A percentile compares a stretch with the other conserved stretches of the same genome.
These are phyloP conservation scores for Gasteruption jaculator DNA, from an alignment of 2,888 invertebrate genomes.

Conservation along the genomic window DNA sequence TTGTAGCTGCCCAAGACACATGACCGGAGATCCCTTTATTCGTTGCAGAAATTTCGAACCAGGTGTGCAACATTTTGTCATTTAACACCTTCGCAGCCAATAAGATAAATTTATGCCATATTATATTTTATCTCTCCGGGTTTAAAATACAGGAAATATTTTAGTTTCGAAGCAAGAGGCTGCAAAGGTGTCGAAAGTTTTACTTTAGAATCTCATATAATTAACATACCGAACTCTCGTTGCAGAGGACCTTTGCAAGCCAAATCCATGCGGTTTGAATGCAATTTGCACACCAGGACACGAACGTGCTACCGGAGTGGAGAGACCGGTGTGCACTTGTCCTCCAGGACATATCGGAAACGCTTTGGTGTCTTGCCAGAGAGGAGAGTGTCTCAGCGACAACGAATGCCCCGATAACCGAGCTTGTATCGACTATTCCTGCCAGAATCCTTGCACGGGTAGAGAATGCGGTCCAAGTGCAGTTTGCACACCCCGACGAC, in stretches of 20 bases:
- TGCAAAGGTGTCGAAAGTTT: too few relatives aligned
- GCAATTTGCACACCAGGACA: conserved; percentile 79
- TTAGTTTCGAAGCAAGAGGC: too few relatives aligned
- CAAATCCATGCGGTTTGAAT: conserved; percentile 81
- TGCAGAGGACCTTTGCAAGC: conserved; percentile 75
- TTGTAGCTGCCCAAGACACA: conserved; percentile 81
- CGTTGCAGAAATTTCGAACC: conserved; percentile 77
- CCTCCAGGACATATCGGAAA: conserved; percentile 74
- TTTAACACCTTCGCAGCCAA: conserved; percentile 2
- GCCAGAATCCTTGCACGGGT: conserved; percentile 67
- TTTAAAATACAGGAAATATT: too few relatives aligned
- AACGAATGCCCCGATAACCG: conserved; percentile 70
- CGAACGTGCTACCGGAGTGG: conserved; percentile 74
- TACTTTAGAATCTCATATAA: too few relatives aligned
- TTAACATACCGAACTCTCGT: too few relatives aligned
- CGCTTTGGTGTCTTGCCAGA: conserved; percentile 65
- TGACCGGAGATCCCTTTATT: conserved; percentile 83
- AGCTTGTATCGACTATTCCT: conserved; percentile 73
- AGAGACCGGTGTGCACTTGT: conserved; percentile 83
- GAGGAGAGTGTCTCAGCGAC: conserved; percentile 78
- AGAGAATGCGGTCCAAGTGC: conserved; percentile 73
- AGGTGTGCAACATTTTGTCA: conserved; percentile 52
- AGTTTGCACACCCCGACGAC: conserved; percentile 69
- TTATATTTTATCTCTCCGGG: neutral
- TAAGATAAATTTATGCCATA: conserved; percentile 1